Conservation (phyloP, 2,113 vertebrate genomes). For the Leptobrachium leishanense region DNA sequence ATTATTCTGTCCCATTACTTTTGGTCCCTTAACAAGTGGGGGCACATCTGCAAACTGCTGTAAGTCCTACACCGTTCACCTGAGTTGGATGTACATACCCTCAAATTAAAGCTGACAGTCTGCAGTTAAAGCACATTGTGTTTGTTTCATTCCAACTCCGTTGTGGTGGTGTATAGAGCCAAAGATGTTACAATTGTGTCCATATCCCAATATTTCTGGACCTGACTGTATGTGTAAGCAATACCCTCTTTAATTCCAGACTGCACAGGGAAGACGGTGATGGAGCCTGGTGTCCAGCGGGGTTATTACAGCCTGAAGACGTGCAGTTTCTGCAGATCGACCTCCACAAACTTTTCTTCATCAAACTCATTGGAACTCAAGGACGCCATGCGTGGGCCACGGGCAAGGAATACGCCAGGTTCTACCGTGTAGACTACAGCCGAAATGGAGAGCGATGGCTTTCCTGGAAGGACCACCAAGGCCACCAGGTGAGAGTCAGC, state of each 20-base stretch:
- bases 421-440: conserved; percentile 84
- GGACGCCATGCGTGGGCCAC: conserved; percentile 79
- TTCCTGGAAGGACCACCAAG: conserved; percentile 80
- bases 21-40: too few relatives aligned
- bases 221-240: too few relatives aligned
- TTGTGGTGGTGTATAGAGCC: too few relatives aligned
- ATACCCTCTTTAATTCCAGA: conserved; percentile 60
- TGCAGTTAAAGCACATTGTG: too few relatives aligned
- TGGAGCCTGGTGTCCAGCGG: conserved; percentile 86
- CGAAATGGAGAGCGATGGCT: conserved; percentile 79
- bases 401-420: conserved; percentile 81
- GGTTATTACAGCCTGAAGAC: conserved; percentile 75
- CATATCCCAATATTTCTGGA: too few relatives aligned
- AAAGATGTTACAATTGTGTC: too few relatives aligned
- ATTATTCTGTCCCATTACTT: too few relatives aligned
- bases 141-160: too few relatives aligned
- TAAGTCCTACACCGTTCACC: too few relatives aligned
- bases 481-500: conserved; percentile 63
- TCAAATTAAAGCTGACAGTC: too few relatives aligned
- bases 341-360: conserved; percentile 77
- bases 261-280: conserved; percentile 79
- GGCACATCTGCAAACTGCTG: too few relatives aligned
- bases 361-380: conserved; percentile 86
- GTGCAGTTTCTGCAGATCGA: conserved; percentile 87
- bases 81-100: too few relatives aligned